Percentiles rank a stretch among this genome's conserved stretches.
Evolutionary conservation across 2,888 invertebrate species (phyloP).

Genomic region (Uloborus plumipes): DNA sequence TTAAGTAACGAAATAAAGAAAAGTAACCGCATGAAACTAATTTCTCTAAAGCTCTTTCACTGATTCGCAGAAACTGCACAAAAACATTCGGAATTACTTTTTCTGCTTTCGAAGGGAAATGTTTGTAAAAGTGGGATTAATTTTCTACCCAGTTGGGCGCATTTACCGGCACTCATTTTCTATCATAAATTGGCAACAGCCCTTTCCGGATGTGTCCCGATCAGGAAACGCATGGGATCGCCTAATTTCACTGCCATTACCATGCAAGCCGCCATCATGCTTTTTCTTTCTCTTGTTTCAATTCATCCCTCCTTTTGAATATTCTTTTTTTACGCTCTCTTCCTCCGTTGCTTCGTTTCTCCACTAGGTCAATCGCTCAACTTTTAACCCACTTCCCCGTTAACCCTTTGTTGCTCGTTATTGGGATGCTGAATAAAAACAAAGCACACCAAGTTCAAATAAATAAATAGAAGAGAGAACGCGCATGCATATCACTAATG

Average conservation of each 20-base stretch:
- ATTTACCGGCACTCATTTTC: too few relatives aligned
- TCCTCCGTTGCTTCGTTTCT: slow-evolving; percentile 11
- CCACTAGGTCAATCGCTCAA: slow-evolving; percentile 61
- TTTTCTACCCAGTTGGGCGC: slow-evolving; percentile 14
- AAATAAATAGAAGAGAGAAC: slow-evolving; percentile 21
- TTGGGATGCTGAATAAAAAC: slow-evolving; percentile 30
- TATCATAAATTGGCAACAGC: not conserved
- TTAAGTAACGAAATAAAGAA: too few relatives aligned
- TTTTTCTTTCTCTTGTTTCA: slow-evolving; percentile 2
- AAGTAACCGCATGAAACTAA: too few relatives aligned
- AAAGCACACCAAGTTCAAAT: slow-evolving; percentile 33
- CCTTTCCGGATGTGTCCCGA: not conserved
- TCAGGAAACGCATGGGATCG: not conserved
- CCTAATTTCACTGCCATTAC: slow-evolving; percentile 49
- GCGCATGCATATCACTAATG: slow-evolving; percentile 1
- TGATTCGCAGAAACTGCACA: too few relatives aligned
- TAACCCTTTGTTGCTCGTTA: slow-evolving; percentile 46
- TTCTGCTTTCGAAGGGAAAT: too few relatives aligned
- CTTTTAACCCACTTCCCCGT: slow-evolving; percentile 62
- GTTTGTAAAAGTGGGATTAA: slow-evolving; percentile 23
- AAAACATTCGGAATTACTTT: too few relatives aligned
- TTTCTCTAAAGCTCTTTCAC: too few relatives aligned
- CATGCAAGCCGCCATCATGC: slow-evolving; percentile 9
- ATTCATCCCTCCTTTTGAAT: too few relatives aligned
- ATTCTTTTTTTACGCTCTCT: slow-evolving; percentile 8